Evolutionary conservation across 2,888 invertebrate genomes (phyloP), one percentile per base, ranked within the genome.

Genomic region (Drosophila mercatorum): DNA sequence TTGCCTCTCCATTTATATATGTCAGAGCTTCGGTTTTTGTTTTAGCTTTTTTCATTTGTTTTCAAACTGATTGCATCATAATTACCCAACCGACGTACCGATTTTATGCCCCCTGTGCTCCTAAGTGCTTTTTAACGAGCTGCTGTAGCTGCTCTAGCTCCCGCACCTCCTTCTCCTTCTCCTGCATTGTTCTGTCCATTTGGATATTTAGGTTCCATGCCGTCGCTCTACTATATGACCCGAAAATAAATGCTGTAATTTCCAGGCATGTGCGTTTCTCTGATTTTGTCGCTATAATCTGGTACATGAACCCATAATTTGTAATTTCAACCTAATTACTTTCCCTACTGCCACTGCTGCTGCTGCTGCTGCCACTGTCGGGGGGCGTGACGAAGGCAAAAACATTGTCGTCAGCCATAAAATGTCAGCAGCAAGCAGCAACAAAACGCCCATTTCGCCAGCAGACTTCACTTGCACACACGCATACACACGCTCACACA

Each of bases 321-420:
- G 89, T 89, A 90, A 90, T 84, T 88, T 89, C 89, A 90, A 85
- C 88, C 90, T 88, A 90, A 90, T 90, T 89, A 87, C 83, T 88
- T 83, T 72, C 78, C 65, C 69, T 51, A 14, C 14, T 49, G 49
- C 68, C 68, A 46, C 65, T 49, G 49, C 28, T 10, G 49, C 10
- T 17, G 49, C 10, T 17, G 17, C 69, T 51, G 28, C 14, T 14
- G 12, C 22, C 22, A 6, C 46, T 46, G 46, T 46, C 28, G 46
- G n/a, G 10, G 40, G 66, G 65, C 62, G 67, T 68, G 64, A 63
- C 60, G 62, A 51, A 69, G 83, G 63, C 75, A 66, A 72, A 87
- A 89, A 87, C 89, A 79, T 76, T 81, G 82, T 84, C 79, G 80
- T 74, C 70, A 72, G 66, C 80, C 75, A 77, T 88, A 88, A 86